Percentiles rank a stretch among this genome's conserved stretches.
Evolutionary conservation across 2,797 vertebrate genomes (phyloP).

Genomic region (Crenichthys baileyi): DNA sequence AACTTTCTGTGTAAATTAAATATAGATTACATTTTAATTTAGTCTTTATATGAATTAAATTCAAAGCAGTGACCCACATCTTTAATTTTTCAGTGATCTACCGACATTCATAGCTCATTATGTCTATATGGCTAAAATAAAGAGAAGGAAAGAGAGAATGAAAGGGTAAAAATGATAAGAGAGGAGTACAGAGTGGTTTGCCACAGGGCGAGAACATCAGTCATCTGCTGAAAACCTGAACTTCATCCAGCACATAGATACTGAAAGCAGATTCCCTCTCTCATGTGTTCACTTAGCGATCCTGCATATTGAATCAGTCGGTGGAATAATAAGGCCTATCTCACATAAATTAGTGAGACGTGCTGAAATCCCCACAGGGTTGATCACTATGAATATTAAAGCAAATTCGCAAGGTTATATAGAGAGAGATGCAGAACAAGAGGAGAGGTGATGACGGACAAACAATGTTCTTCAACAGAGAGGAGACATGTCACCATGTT

Average conservation of each 20-base stretch:
- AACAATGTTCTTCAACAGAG: constrained; percentile 42
- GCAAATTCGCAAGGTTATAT: constrained; percentile 70
- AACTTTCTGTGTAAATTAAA: too few relatives aligned
- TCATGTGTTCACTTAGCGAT: constrained; percentile 44
- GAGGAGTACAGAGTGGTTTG: constrained; percentile 5
- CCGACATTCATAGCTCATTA: neutral
- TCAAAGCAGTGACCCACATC: neutral
- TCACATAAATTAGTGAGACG: constrained; percentile 75
- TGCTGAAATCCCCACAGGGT: constrained; percentile 69
- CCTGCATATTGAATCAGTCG: constrained; percentile 72
- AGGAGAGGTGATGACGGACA: constrained; percentile 51
- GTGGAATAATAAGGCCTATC: constrained; percentile 76
- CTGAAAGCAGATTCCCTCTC: constrained; percentile 35
- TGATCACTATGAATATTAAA: constrained; percentile 77
- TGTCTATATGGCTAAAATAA: neutral
- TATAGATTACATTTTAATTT: too few relatives aligned
- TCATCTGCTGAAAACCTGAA: constrained; percentile 51
- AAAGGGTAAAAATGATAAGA: constrained; percentile 29
- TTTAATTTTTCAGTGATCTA: neutral
- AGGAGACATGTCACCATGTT: constrained; percentile 51
- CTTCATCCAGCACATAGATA: constrained; percentile 17
- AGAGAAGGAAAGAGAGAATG: neutral
- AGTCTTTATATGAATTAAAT: neutral
- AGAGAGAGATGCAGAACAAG: constrained; percentile 23
- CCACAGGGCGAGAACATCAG: constrained; percentile 46